Conservation (phyloP, 2,888 invertebrate species). For the Melanophora roralis region DNA sequence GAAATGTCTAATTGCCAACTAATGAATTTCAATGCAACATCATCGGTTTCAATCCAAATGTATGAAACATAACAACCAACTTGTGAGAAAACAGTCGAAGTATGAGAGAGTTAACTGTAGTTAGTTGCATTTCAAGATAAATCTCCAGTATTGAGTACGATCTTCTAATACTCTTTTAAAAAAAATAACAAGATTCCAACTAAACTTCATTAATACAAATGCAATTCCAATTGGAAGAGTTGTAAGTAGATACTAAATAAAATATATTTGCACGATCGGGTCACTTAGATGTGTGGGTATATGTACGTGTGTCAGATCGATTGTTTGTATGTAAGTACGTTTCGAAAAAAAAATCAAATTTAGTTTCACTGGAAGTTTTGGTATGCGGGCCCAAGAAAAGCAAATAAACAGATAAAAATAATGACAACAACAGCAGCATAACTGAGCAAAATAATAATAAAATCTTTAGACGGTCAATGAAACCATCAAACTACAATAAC, state of each 20-base stretch:
- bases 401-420: background rate
- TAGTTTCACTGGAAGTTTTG: constrained; percentile 62
- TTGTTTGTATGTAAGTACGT: background rate
- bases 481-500: constrained; percentile 24
- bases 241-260: background rate
- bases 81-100: background rate
- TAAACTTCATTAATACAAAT: background rate
- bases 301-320: background rate
- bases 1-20: background rate
- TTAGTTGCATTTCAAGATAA: background rate
- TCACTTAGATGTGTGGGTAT: background rate
- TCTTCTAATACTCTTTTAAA: background rate
- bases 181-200: background rate
- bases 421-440: constrained; percentile 1
- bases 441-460: constrained; percentile 2
- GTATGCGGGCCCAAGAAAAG: constrained; percentile 59
- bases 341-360: background rate
- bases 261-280: background rate
- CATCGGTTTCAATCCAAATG: background rate
- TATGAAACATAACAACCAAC: background rate
- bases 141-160: background rate
- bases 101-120: background rate
- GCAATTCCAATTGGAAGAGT: constrained; percentile 32
- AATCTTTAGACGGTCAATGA: constrained; percentile 50
- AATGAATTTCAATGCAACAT: background rate